Evolutionary conservation across 1,140 invertebrate genomes (phyloP).

Genomic region (Luehdorfia chinensis): DNA sequence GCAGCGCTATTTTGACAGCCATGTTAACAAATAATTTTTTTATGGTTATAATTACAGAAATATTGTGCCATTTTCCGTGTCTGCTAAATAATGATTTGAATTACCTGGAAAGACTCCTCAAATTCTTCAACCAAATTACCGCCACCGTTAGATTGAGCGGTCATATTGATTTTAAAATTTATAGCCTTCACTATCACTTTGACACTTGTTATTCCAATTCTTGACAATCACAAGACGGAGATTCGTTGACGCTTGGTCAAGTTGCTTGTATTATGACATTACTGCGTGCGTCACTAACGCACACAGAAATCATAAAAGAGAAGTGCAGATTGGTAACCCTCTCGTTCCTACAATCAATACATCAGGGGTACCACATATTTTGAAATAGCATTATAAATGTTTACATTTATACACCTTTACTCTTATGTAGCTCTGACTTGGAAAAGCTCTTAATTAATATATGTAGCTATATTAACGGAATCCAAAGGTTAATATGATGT

Average conservation of each 20-base stretch:
- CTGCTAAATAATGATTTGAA: slow-evolving; percentile 18
- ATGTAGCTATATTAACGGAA: no score
- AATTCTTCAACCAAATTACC: slow-evolving; percentile 91
- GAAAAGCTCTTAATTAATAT: no score
- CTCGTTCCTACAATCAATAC: slow-evolving; percentile 23
- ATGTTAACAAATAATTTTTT: slow-evolving; percentile 24
- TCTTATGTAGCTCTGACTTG: no score
- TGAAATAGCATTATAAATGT: neutral
- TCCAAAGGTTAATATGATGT: no score
- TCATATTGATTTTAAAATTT: slow-evolving; percentile 76
- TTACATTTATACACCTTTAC: neutral
- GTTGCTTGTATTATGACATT: no score
- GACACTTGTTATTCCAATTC: slow-evolving; percentile 17
- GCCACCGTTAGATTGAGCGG: slow-evolving; percentile 86
- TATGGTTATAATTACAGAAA: slow-evolving; percentile 40
- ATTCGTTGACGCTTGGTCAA: no score
- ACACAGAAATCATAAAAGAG: slow-evolving; percentile 19
- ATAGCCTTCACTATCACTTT: slow-evolving; percentile 2
- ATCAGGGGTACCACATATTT: slow-evolving; percentile 18
- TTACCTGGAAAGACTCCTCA: slow-evolving; percentile 88
- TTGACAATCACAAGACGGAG: slow-evolving; percentile 2
- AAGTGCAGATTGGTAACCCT: slow-evolving; percentile 1
- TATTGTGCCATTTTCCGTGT: slow-evolving; percentile 30
- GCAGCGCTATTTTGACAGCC: slow-evolving; percentile 49
- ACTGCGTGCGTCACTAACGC: slow-evolving; percentile 18